Base-by-base conservation (phyloP, 2,113 vertebrate genomes). In the Grammomys dolichurus region DNA sequence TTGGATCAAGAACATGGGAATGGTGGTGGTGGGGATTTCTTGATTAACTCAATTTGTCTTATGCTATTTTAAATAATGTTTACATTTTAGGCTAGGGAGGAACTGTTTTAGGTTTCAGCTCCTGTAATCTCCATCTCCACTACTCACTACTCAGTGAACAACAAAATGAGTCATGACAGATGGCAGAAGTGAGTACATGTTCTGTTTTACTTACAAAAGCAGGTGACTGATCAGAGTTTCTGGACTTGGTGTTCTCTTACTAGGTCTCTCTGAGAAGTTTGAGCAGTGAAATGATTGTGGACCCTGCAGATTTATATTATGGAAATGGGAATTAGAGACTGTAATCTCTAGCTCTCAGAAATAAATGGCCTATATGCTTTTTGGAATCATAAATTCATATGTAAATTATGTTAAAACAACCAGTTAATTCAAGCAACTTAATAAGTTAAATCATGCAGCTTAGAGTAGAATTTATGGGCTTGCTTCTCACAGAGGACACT, bases 371-470 rank as follows among this genome's bases (percentile, higher is more conserved):
- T 40, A 75, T 58, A 84, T 5, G 58, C 31, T 12, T 46, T 89
- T 65, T 33, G 48, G 14, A 67, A 46, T 70, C 56, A 88, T 86
- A 75, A 89, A 89, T 12, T 82, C 46, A 63, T 46, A 6, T 73
- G 20, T 78, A 63, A 40, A 93, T 85, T 69, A 75, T 70, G 70
- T 56, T 70, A 93, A 88, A 97, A 87, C 7, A 93, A 80, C 12
- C 88, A 7, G 20, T 69, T 93, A 92, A 95, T 87, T 90, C 9
- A 92, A 36, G 7, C 13, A 90, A 88, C 14, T 89, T 80, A 87
- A 43, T 40, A 90, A 91, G 26, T 91, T 36, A 48, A 93, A 91
- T 76, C 28, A 54, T 85, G 72, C 26, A 87, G 13, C 20, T 87
- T 58, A 77, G 51, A 77, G 19, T 36, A 36, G 48, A 81, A 87